Evolutionary conservation across 2,888 invertebrate species (phyloP).

Genomic region (Anthrax anthrax): DNA sequence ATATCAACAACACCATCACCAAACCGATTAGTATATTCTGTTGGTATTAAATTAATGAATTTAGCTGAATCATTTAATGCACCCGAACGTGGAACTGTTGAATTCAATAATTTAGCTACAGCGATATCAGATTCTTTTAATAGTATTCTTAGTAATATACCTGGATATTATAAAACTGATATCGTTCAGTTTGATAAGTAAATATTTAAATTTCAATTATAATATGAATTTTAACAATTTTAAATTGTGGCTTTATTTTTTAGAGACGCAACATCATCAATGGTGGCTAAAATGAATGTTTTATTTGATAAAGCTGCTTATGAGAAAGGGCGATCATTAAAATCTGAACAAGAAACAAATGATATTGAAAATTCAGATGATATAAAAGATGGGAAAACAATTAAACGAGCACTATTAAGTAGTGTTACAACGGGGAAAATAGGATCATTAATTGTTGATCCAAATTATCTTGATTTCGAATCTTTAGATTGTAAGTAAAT

Average conservation of each 20-base stretch:
- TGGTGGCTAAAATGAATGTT: slow-evolving; percentile 62
- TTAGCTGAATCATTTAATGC: slow-evolving; percentile 63
- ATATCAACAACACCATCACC: slow-evolving; percentile 45
- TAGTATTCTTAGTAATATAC: slow-evolving; percentile 43
- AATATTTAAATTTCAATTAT: slow-evolving; percentile 21
- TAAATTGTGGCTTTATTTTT: neutral
- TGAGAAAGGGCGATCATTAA: slow-evolving; percentile 42
- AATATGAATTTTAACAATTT: neutral
- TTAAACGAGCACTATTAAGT: slow-evolving; percentile 48
- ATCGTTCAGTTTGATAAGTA: slow-evolving; percentile 59
- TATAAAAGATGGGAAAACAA: slow-evolving; percentile 20
- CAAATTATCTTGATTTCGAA: slow-evolving; percentile 60
- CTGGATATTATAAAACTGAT: slow-evolving; percentile 57
- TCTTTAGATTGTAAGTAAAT: slow-evolving; percentile 50
- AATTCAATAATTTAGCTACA: slow-evolving; percentile 56
- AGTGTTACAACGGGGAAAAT: slow-evolving; percentile 58
- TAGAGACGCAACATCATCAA: slow-evolving; percentile 24
- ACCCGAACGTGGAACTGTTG: slow-evolving; percentile 54
- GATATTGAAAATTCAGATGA: slow-evolving; percentile 15
- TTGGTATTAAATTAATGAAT: slow-evolving; percentile 59
- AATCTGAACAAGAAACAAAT: slow-evolving; percentile 15
- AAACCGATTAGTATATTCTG: slow-evolving; percentile 51
- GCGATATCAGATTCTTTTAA: slow-evolving; percentile 50
- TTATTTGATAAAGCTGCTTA: slow-evolving; percentile 55
- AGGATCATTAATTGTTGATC: slow-evolving; percentile 68